phyloP scores from a whole-genome alignment of 2,797 vertebrate species.

The Melopsittacus undulatus region DNA sequence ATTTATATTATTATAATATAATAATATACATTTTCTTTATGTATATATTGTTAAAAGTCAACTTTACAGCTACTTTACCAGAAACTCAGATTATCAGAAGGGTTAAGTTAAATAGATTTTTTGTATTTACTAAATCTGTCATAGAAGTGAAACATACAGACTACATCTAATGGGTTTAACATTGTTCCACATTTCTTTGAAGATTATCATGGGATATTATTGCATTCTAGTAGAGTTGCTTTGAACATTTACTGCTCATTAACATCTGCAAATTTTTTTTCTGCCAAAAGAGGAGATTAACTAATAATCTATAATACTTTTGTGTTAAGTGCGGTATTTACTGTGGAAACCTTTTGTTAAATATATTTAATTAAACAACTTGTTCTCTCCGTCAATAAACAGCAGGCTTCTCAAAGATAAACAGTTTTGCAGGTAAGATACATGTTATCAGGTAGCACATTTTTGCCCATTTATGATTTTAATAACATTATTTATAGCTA shows the following conservation, averaged over 20 bases:
- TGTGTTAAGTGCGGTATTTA: not conserved
- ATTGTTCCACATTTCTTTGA: not conserved
- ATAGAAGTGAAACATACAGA: not conserved
- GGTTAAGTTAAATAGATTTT: not conserved
- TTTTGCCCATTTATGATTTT: not conserved
- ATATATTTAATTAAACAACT: not conserved
- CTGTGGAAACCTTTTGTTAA: not conserved
- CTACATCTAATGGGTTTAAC: not conserved
- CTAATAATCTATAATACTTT: not conserved
- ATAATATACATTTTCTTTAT: no score
- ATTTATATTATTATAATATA: no score
- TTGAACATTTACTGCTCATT: not conserved
- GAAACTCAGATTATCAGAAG: not conserved
- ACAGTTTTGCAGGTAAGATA: not conserved
- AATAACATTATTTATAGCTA: not conserved
- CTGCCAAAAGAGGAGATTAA: not conserved
- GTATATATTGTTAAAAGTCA: not conserved
- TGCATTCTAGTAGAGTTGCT: not conserved
- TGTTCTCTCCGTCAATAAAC: not conserved
- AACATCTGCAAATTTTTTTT: not conserved
- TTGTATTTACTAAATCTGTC: not conserved
- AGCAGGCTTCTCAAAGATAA: not conserved
- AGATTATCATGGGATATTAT: not conserved
- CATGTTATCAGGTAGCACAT: not conserved
- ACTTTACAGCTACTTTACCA: not conserved